Evolutionary conservation across 2,797 vertebrate species (phyloP), one percentile per base, ranked within the genome.

Genomic region (Dromococcyx pavoninus): DNA sequence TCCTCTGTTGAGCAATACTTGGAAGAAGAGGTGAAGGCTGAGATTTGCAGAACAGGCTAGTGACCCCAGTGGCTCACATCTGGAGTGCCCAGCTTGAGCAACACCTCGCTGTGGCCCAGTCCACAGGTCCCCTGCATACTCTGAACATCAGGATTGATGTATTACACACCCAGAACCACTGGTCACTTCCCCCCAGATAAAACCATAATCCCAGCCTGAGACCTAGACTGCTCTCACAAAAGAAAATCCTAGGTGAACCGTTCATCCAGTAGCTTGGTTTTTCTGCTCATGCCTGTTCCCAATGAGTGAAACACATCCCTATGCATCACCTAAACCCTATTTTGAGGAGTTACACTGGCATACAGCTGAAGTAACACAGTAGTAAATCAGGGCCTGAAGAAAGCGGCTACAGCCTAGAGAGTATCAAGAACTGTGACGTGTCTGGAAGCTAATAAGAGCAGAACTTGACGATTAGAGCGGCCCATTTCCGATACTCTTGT

Each of bases 401-500:
- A 94, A 90, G 91, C 21, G 77, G 85, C 91, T 94, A 96, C 95
- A 96, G 89, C 90, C 93, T 96, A 94, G 83, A 96, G 67, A 74
- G 74, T 93, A 88, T 95, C 91, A 94, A 95, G 94, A 96, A 96
- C 91, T 91, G 88, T 96, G 94, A 96, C 12, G 18, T 96, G 94
- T 96, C 91, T 95, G 86, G 91, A 95, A 94, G 90, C 71, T 94
- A 94, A 86, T 94, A 95, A 95, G 90, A 96, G 80, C 95, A 95
- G 95, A 97, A 95, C 80, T 94, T 96, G 93, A 95, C n/a, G 3
- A 95, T 87, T 93, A 94, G 95, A 97, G 95, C 24, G 95, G 95
- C 95, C 95, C 95, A 95, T 96, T 96, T 96, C 95, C 94, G 81
- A 95, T 96, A 95, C 95, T 96, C 95, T 94, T 94, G 93, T 96